These are phyloP conservation scores for Amphiprion clarkii DNA, from an alignment of 2,797 vertebrate species.

Conservation along the genomic window DNA sequence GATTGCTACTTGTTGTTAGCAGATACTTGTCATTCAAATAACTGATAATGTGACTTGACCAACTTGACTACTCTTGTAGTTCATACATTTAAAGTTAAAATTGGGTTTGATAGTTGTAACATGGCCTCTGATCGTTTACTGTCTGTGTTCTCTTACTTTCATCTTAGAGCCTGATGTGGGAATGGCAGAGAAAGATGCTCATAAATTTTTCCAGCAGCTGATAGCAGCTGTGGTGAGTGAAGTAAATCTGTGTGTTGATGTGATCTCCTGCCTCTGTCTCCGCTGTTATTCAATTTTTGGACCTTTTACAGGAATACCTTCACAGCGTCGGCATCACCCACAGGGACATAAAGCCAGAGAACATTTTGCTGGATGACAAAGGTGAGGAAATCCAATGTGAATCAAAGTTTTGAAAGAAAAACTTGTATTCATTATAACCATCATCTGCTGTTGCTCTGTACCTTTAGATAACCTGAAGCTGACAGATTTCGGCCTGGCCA, in stretches of 20 bases:
- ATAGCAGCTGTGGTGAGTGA: slow-evolving; percentile 93
- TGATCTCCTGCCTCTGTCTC: not conserved
- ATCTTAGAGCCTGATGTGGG: slow-evolving; percentile 93
- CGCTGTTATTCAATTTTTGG: slow-evolving; percentile 12
- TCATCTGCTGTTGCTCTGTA: not conserved
- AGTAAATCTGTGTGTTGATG: not conserved
- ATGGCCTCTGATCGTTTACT: too few relatives aligned
- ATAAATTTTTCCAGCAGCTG: slow-evolving; percentile 94
- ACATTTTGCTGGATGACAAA: slow-evolving; percentile 94
- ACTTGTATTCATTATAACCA: not conserved
- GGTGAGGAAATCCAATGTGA: slow-evolving; percentile 75
- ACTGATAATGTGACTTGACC: too few relatives aligned
- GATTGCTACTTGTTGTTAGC: too few relatives aligned
- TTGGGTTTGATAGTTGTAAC: too few relatives aligned
- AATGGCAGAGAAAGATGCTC: slow-evolving; percentile 94
- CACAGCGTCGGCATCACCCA: slow-evolving; percentile 95
- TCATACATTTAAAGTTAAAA: too few relatives aligned
- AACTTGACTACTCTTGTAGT: too few relatives aligned
- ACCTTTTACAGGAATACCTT: slow-evolving; percentile 89
- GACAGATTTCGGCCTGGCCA: slow-evolving; percentile 93
- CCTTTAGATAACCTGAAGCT: slow-evolving; percentile 92
- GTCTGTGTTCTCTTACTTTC: slow-evolving; percentile 6
- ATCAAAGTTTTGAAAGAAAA: not conserved
- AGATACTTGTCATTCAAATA: not conserved
- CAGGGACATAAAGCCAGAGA: slow-evolving; percentile 98